phyloP scores from a whole-genome alignment of 2,113 vertebrate species.

The Antechinus stuartii region DNA sequence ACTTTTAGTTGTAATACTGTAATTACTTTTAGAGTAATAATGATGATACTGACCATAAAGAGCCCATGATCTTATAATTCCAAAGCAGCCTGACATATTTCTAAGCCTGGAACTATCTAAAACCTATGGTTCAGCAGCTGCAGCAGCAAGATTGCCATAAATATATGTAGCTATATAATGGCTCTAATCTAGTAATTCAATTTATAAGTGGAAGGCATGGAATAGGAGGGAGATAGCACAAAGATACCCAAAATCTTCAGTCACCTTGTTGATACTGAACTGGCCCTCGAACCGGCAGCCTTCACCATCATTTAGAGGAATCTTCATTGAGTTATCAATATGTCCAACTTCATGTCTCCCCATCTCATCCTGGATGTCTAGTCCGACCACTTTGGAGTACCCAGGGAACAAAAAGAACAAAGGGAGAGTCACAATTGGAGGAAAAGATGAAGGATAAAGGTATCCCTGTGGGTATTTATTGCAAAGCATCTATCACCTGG shows the following conservation, averaged over 20 bases:
- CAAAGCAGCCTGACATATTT: background rate
- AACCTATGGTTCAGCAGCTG: background rate
- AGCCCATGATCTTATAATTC: background rate
- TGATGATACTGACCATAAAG: background rate
- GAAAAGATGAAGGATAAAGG: rapidly evolving
- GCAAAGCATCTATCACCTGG: background rate
- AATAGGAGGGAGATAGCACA: background rate
- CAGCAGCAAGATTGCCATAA: background rate
- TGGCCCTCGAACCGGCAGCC: conserved; percentile 98
- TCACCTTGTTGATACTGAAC: conserved; percentile 98
- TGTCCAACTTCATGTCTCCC: conserved; percentile 98
- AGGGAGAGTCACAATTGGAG: background rate
- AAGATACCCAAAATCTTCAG: conserved; percentile 3
- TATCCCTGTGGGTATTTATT: background rate
- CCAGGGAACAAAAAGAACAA: background rate
- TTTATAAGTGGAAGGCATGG: background rate
- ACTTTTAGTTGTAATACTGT: background rate
- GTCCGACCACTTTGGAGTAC: conserved; percentile 92
- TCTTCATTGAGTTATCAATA: conserved; percentile 98
- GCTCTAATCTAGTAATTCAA: background rate
- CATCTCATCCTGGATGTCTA: conserved; percentile 99
- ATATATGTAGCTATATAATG: background rate
- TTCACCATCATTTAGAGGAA: conserved; percentile 91
- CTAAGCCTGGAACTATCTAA: background rate
- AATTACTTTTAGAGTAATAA: background rate